Evolutionary conservation across 2,113 vertebrate species (phyloP).

Genomic region (Origma solitaria): DNA sequence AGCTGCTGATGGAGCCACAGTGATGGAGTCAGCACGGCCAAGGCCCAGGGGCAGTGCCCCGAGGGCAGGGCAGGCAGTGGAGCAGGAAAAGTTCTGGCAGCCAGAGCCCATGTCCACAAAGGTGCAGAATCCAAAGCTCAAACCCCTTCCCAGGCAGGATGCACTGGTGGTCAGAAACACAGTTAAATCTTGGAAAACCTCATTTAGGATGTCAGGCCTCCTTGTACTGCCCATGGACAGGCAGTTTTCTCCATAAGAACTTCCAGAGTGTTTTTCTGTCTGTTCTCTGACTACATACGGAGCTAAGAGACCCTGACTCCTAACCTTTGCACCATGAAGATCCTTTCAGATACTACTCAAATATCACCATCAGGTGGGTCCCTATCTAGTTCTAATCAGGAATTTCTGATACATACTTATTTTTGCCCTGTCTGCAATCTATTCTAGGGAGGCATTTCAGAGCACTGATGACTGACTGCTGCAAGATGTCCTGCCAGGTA

Average conservation of each 20-base stretch:
- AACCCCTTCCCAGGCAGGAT: not conserved
- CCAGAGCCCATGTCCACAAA: not conserved
- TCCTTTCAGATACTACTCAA: not conserved
- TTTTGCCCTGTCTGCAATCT: not conserved
- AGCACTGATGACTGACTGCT: not conserved
- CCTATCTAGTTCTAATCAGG: not conserved
- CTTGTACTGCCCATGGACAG: not conserved
- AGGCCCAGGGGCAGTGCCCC: not conserved
- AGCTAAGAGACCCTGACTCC: not conserved
- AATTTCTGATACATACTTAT: not conserved
- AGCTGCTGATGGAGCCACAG: not conserved
- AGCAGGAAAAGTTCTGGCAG: not conserved
- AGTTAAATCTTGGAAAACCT: not conserved
- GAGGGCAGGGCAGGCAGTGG: fast-evolving
- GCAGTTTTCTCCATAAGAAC: not conserved
- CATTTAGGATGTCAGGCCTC: not conserved
- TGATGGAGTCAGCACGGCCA: not conserved
- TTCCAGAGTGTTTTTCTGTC: not conserved
- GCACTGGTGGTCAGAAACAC: not conserved
- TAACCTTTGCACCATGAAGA: not conserved
- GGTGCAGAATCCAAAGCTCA: not conserved
- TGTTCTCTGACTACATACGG: fast-evolving
- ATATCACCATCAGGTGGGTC: not conserved
- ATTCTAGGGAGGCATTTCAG: not conserved
- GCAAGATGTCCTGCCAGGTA: constrained; percentile 3